Base-by-base conservation (phyloP, 2,113 vertebrate genomes). In the Pitta sordida region DNA sequence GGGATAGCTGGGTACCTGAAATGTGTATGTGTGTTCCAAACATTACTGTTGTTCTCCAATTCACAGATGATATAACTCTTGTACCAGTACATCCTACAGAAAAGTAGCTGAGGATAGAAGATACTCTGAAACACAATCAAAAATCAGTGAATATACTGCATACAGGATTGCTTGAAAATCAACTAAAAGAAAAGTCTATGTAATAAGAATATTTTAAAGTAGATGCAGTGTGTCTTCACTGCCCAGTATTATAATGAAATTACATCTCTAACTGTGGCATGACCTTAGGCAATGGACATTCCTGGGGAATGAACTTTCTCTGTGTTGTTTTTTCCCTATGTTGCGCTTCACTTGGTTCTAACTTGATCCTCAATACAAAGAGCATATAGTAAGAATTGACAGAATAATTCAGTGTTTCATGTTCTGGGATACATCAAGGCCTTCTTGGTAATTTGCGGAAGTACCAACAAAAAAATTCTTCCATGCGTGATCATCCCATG, bases 401-500 rank as follows among this genome's bases (percentile, higher is more conserved):
- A 81, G 88, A 90, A 88, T 81, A 94, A 92, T 88, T 90, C 51
- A 78, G 44, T 58, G 17, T 87, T 89, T 91, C 51, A n/a, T n/a
- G 41, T 48, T 65, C 74, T 63, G 81, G 37, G 63, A 53, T 64
- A 58, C 22, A 39, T 88, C 56, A 78, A 63, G 46, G 9, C 9
- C 52, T 55, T 77, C 37, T 59, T 48, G 41, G 27, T 60, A 85
- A 84, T 62, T 68, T 79, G 34, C 53, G 64, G 44, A 79, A 64
- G 32, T 69, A 75, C 41, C n/a, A 37, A 32, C 2, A 8, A 34
- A 74, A 91, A 59, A 22, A 78, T 64, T 32, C 13, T 81, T 39
- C 77, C 48, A 14, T 39, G 15, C 1, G 0, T 74, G 24, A 23
- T 91, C 63, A 48, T 55, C 64, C 48, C 44, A 29, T 5, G 13